A percentile compares a stretch with the other conserved stretches of the same genome.
Conservation (phyloP, 2,888 invertebrate genomes). For the Rhagophthalmus giganteus region DNA sequence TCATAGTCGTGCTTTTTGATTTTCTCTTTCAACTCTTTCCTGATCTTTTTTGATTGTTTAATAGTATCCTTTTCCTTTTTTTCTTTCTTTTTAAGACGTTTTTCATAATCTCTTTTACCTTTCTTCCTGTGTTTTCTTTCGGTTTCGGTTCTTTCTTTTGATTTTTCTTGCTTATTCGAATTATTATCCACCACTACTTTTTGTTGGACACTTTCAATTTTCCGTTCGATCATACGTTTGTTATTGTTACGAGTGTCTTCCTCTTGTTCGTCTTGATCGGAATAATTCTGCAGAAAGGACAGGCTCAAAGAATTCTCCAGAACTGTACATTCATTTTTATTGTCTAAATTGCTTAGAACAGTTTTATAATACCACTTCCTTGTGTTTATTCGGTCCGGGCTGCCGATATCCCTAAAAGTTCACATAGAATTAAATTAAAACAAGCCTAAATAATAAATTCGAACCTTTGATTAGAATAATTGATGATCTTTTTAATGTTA, state of each 20-base stretch:
- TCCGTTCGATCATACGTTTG: constrained; percentile 3
- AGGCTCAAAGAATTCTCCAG: constrained; percentile 49
- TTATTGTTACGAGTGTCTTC: constrained; percentile 30
- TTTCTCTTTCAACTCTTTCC: too few relatives aligned
- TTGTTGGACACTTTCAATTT: background rate
- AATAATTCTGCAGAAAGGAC: constrained; percentile 50
- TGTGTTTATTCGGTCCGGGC: background rate
- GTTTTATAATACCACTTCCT: constrained; percentile 47
- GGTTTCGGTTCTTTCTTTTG: background rate
- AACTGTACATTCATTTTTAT: constrained; percentile 42
- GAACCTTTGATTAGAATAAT: background rate
- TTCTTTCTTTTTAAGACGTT: too few relatives aligned
- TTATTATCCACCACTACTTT: too few relatives aligned
- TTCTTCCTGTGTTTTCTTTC: background rate
- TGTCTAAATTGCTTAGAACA: constrained; percentile 38
- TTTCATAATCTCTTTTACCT: too few relatives aligned
- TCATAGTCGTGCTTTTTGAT: too few relatives aligned
- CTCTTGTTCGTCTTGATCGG: constrained; percentile 47
- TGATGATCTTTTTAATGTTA: constrained; percentile 8
- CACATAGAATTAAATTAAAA: background rate
- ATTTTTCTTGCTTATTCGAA: constrained; percentile 7
- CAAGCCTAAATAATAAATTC: background rate
- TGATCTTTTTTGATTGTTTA: too few relatives aligned
- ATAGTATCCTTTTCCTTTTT: too few relatives aligned
- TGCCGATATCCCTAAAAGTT: too few relatives aligned